Percentiles rank a stretch among this genome's conserved stretches.
phyloP scores from a whole-genome alignment of 35 echinoderm and acorn worm species.

The Heliocidaris erythrogramma region DNA sequence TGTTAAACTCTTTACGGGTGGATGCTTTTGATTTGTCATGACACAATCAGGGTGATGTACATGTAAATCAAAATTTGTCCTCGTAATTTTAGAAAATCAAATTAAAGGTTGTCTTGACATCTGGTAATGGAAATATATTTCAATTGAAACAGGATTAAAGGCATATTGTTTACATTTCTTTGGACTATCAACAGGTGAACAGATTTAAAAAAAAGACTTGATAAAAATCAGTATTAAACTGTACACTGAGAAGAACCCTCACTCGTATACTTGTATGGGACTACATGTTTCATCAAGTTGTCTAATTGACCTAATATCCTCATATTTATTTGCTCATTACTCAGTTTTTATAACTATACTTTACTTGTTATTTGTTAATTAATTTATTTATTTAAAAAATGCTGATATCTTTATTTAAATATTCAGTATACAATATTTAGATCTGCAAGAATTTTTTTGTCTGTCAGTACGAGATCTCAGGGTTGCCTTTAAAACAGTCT shows the following conservation, averaged over 20 bases:
- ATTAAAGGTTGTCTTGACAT: neutral
- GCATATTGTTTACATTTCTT: neutral
- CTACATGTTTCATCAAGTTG: too few relatives aligned
- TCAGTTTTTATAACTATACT: too few relatives aligned
- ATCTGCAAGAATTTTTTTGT: neutral
- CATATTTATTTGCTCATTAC: too few relatives aligned
- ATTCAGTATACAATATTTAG: too few relatives aligned
- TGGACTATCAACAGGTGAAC: neutral
- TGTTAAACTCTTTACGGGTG: neutral
- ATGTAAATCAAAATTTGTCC: neutral
- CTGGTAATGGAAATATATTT: neutral
- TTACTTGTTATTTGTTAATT: too few relatives aligned
- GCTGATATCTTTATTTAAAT: too few relatives aligned
- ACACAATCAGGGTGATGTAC: neutral
- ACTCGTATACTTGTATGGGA: too few relatives aligned
- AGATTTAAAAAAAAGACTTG: neutral
- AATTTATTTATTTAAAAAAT: too few relatives aligned
- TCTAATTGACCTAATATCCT: too few relatives aligned
- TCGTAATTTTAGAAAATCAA: neutral
- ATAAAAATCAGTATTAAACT: neutral
- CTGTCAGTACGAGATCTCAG: neutral
- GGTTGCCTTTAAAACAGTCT: neutral
- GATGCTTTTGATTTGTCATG: neutral
- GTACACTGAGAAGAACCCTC: neutral
- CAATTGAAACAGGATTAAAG: neutral